These are phyloP conservation scores for Archocentrus centrarchus DNA, from an alignment of 2,113 vertebrate species.

Conservation along the genomic window DNA sequence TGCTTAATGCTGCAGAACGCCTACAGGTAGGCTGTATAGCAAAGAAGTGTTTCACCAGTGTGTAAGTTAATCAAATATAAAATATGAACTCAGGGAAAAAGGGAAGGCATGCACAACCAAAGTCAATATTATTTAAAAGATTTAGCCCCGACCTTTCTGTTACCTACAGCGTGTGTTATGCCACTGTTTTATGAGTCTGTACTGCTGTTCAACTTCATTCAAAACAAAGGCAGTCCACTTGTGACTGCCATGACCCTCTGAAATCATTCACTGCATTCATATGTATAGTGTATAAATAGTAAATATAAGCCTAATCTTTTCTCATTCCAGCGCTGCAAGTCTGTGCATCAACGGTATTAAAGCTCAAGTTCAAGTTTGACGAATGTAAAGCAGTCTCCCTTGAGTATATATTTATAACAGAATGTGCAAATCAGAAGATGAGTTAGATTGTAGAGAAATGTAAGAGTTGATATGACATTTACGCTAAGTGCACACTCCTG, in stretches of 20 bases:
- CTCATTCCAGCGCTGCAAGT: too few relatives aligned
- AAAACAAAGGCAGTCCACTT: background rate
- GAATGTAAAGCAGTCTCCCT: too few relatives aligned
- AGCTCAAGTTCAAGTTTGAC: too few relatives aligned
- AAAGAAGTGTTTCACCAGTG: background rate
- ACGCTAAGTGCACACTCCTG: background rate
- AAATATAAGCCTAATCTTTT: too few relatives aligned
- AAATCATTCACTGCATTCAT: too few relatives aligned
- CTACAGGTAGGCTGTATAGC: constrained; percentile 7
- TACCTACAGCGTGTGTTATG: too few relatives aligned
- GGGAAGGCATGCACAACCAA: background rate
- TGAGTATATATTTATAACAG: background rate
- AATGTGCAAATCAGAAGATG: background rate
- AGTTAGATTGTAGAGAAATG: background rate
- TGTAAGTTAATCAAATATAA: background rate
- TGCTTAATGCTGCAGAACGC: background rate
- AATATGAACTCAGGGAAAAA: background rate
- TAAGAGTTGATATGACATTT: background rate
- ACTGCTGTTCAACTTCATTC: background rate
- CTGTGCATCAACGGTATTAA: too few relatives aligned
- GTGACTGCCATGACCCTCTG: background rate
- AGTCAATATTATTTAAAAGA: background rate
- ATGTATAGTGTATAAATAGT: too few relatives aligned
- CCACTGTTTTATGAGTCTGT: background rate
- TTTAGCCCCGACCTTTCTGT: too few relatives aligned